phyloP scores from a whole-genome alignment of 1,140 invertebrate species.

The Zaprionus vittiger region DNA sequence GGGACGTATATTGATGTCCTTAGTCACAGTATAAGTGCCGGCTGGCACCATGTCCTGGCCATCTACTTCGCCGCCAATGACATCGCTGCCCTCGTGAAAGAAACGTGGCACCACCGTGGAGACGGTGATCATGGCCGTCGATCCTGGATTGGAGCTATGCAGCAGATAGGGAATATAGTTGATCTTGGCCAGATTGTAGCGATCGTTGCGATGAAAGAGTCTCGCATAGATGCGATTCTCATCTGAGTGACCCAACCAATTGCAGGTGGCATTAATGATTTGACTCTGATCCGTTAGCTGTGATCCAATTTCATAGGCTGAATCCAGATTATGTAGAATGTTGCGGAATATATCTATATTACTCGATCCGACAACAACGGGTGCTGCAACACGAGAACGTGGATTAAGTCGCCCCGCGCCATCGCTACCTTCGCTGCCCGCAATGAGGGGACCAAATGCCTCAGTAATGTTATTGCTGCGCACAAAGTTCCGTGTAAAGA shows the following conservation, averaged over 20 bases:
- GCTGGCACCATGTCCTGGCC: slow-evolving; percentile 91
- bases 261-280: slow-evolving; percentile 96
- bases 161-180: slow-evolving; percentile 93
- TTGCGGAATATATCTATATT: slow-evolving; percentile 96
- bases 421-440: slow-evolving; percentile 85
- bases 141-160: slow-evolving; percentile 92
- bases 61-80: slow-evolving; percentile 95
- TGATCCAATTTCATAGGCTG: slow-evolving; percentile 96
- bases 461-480: slow-evolving; percentile 94
- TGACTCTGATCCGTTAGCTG: slow-evolving; percentile 97
- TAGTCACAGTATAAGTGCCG: slow-evolving; percentile 93
- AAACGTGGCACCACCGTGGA: slow-evolving; percentile 92
- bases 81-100: slow-evolving; percentile 87
- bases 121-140: slow-evolving; percentile 86
- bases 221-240: slow-evolving; percentile 92
- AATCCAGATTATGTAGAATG: slow-evolving; percentile 95
- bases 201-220: slow-evolving; percentile 95
- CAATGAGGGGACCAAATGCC: slow-evolving; percentile 90
- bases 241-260: slow-evolving; percentile 94
- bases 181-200: slow-evolving; percentile 96
- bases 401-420: slow-evolving; percentile 88
- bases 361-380: slow-evolving; percentile 94
- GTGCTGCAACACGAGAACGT: slow-evolving; percentile 94
- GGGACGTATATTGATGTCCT: slow-evolving; percentile 96
- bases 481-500: slow-evolving; percentile 96